A percentile compares a stretch with the other conserved stretches of the same genome.
These are phyloP conservation scores for Apocrypta bakeri DNA, from an alignment of 1,140 invertebrate genomes.

Conservation along the genomic window DNA sequence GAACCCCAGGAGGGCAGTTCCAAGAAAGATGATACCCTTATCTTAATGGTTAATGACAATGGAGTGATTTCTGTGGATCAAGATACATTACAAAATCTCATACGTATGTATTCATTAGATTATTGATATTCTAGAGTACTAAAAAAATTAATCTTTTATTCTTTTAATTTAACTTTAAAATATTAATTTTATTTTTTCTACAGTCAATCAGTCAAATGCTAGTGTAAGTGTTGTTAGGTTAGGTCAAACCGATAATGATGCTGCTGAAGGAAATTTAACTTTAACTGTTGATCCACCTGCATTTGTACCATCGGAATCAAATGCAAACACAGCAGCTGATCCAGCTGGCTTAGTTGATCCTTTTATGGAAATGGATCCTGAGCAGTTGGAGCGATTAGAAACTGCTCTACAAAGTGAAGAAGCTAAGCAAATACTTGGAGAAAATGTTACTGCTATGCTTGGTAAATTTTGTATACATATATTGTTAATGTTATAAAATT, in stretches of 20 bases:
- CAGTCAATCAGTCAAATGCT: conserved; percentile 73
- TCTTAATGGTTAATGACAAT: conserved; percentile 84
- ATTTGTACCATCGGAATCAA: conserved; percentile 53
- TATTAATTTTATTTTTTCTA: conserved; percentile 50
- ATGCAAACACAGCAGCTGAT: conserved; percentile 55
- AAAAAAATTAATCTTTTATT: neutral
- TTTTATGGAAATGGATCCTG: conserved; percentile 77
- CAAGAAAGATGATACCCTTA: conserved; percentile 75
- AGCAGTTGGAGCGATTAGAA: conserved; percentile 76
- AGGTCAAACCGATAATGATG: conserved; percentile 66
- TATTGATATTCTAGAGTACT: neutral
- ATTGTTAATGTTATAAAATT: neutral
- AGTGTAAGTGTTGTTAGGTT: conserved; percentile 74
- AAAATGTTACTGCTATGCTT: conserved; percentile 76
- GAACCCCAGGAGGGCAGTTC: conserved; percentile 65
- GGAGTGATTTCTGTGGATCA: conserved; percentile 82
- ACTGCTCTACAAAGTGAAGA: conserved; percentile 77
- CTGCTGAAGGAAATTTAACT: conserved; percentile 67
- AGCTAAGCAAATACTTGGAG: conserved; percentile 77
- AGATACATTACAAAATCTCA: conserved; percentile 80
- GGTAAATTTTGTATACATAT: conserved; percentile 61
- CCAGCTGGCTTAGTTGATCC: conserved; percentile 70
- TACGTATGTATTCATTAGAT: conserved; percentile 75
- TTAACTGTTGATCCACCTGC: conserved; percentile 69
- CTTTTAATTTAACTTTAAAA: neutral